A percentile compares a stretch with the other conserved stretches of the same genome.
Evolutionary conservation across 2,113 vertebrate genomes (phyloP).

Genomic region (Edolisoma coerulescens): DNA sequence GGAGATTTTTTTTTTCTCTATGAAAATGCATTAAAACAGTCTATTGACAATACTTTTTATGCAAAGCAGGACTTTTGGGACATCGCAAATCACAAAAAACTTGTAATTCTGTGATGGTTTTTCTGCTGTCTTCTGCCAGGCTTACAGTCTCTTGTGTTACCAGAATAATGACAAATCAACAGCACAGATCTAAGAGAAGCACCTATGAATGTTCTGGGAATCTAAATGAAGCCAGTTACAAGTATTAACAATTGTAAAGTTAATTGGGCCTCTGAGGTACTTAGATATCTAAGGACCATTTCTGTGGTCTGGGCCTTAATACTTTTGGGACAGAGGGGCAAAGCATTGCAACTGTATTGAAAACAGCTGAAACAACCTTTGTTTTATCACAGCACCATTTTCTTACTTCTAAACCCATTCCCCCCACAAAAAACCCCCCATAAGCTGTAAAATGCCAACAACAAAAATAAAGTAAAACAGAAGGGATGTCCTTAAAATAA

Average conservation of each 20-base stretch:
- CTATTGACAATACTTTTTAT: neutral
- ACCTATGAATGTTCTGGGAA: neutral
- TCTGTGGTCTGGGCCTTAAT: neutral
- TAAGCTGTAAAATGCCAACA: neutral
- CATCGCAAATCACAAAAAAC: neutral
- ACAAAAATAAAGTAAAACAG: neutral
- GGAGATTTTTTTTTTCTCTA: neutral
- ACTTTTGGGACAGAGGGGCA: neutral
- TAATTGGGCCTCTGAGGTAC: neutral
- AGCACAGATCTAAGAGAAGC: neutral
- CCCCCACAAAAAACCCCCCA: accelerated
- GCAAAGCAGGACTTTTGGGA: neutral
- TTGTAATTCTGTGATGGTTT: neutral
- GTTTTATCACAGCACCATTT: neutral
- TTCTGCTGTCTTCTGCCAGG: neutral
- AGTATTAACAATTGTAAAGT: neutral
- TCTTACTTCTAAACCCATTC: neutral
- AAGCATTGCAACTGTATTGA: neutral
- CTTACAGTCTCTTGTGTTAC: neutral
- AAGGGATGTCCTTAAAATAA: neutral
- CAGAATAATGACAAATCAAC: neutral
- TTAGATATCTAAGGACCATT: neutral
- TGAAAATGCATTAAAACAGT: neutral
- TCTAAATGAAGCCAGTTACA: neutral
- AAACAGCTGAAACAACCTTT: neutral